Base-by-base conservation (phyloP, 2,888 invertebrate species). In the Mesoligia furuncula region DNA sequence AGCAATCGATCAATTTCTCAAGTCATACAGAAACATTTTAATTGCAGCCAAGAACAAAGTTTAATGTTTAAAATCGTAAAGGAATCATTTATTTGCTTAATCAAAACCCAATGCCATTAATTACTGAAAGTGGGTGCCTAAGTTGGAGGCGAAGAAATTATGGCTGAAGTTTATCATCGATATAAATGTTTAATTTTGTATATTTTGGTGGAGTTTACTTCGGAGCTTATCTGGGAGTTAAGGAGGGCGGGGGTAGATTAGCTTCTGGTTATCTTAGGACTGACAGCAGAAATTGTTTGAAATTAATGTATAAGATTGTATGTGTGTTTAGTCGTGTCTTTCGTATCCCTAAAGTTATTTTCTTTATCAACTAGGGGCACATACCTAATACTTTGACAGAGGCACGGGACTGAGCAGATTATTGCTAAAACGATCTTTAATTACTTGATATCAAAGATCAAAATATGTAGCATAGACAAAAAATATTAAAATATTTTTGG, bases 51-150 rank as follows among this genome's bases (percentile, higher is more conserved):
- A 79, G 80, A 88, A 87, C 72, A 79, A 91, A 91, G 83, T 91
- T 91, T 85, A 89, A 91, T 89, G 89, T 91, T 89, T 88, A 90
- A 90, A 93, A 91, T 91, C 87, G 90, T 88, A 89, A 92, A 88
- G 89, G 90, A 90, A 92, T 91, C 92, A 93, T 94, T 94, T 93
- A 93, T 94, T 94, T 93, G 90, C 92, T 90, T 93, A 93, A 94
- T 94, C 93, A 93, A 92, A 92, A 91, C 89, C 91, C 91, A 91
- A 93, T 93, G 91, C 89, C 90, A 92, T 93, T 93, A 94, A 94
- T 94, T 94, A 91, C 87, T 81, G 86, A 85, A 92, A 92, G 91
- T 92, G 87, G 84, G 88, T 85, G 88, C 89, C 88, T 92, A 92
- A 85, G 89, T 87, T 75, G 84, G 88, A 89, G 81, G 85, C 89